Base-by-base conservation (phyloP, 2,797 vertebrate species). In the Lacerta agilis region DNA sequence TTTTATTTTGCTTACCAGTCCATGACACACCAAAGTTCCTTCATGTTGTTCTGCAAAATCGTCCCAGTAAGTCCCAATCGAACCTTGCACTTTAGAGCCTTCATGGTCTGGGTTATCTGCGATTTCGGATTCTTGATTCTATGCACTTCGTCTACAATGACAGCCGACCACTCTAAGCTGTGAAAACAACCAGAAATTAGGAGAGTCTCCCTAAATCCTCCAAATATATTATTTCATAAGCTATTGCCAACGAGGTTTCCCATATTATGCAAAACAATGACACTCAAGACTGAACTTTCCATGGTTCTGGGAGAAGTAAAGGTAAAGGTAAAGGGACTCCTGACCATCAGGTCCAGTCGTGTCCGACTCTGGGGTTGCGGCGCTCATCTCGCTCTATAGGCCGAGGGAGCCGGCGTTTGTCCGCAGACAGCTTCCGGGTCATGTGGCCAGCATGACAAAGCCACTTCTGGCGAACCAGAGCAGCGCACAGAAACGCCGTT, bases 1-100 rank as follows among this genome's bases (percentile, higher is more conserved):
- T 64, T 18, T 84, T 73, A 73, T 27, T 81, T 81, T 83, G 96
- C 97, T 91, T 94, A 99, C 99, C 99, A 99, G 96, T 99, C 98
- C 98, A 99, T 98, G 90, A 99, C 98, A 97, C 98, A 99, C 99
- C 99, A 99, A 89, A 99, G 96, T 82, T 99, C 99, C 87, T 98
- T 98, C 92, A 99, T 98, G 93, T 98, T 99, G 92, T 99, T 99
- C 94, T 99, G 99, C 90, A 99, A 97, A 95, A 99, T 97, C 85
- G 99, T 99, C 87, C 99, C 99, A 84, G 99, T 99, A 92, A 99
- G 98, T 83, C 99, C 99, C 90, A 99, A 97, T 89, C 99, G 97
- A 92, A 99, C 97, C 90, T 86, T 95, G 92, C 99, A 99, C 86
- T 94, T 97, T 93, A 99, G 94, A 86, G 95, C 96, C 93, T 99